Percentiles rank a stretch among this genome's conserved stretches.
These are phyloP conservation scores for Macroteleia sp. DNA, from an alignment of 2,888 invertebrate genomes.

Conservation along the genomic window DNA sequence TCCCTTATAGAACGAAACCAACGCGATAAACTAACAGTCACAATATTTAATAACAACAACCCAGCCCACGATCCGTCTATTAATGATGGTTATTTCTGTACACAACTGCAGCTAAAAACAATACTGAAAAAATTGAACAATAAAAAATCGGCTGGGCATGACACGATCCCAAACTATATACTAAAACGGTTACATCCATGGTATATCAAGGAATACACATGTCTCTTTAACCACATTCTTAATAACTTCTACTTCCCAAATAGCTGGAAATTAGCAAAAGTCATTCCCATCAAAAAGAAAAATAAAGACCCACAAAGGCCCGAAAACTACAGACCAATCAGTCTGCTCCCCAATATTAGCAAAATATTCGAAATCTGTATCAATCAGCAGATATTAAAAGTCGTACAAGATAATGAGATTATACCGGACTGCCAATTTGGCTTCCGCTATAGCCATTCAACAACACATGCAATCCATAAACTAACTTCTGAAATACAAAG, in stretches of 20 bases:
- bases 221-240: conserved; percentile 58
- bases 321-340: conserved; percentile 61
- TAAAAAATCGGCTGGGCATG: conserved; percentile 40
- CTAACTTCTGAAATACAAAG: conserved; percentile 8
- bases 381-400: conserved; percentile 10
- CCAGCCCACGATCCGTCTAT: too few species aligned
- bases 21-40: too few species aligned
- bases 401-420: conserved; percentile 31
- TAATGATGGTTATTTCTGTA: conserved; percentile 10
- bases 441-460: conserved; percentile 51
- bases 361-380: conserved; percentile 26
- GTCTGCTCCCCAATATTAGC: conserved; percentile 47
- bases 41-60: too few species aligned
- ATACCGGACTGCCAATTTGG: conserved; percentile 60
- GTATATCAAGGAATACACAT: neutral
- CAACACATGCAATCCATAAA: conserved; percentile 53
- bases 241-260: conserved; percentile 52
- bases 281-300: conserved; percentile 43
- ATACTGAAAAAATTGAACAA: conserved; percentile 20
- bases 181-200: conserved; percentile 29
- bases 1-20: too few species aligned
- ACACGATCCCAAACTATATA: conserved; percentile 33
- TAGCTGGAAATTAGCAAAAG: conserved; percentile 54
- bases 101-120: neutral
- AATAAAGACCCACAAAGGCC: conserved; percentile 1